These are phyloP conservation scores for Platycnemis pennipes DNA, from an alignment of 2,888 invertebrate genomes.

Conservation along the genomic window DNA sequence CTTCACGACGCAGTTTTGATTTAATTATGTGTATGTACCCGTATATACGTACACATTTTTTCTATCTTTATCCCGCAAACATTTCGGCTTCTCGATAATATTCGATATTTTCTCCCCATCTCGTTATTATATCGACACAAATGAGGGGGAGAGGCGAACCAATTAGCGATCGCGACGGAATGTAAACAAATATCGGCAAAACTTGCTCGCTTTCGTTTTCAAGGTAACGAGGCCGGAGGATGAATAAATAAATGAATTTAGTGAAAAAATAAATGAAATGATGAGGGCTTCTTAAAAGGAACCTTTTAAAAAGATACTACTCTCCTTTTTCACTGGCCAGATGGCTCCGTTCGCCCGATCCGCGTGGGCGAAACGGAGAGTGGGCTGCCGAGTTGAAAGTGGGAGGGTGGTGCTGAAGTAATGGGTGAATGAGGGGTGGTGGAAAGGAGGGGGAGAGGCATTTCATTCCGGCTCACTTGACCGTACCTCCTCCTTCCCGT, in stretches of 20 bases:
- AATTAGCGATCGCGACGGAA: background rate
- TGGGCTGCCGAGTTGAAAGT: background rate
- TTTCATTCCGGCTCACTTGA: background rate
- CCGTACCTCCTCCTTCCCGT: background rate
- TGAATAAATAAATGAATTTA: background rate
- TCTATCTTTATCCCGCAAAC: too few relatives aligned
- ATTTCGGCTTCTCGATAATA: too few relatives aligned
- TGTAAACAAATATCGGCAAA: background rate
- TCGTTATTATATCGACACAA: too few relatives aligned
- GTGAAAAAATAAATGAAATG: background rate
- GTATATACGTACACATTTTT: too few relatives aligned
- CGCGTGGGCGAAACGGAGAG: slow-evolving; percentile 37
- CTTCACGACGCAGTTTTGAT: background rate
- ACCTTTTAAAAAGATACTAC: slow-evolving; percentile 31
- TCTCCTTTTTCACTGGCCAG: slow-evolving; percentile 29
- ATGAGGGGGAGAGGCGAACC: background rate
- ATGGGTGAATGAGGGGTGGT: background rate
- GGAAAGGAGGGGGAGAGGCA: background rate
- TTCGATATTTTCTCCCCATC: too few relatives aligned
- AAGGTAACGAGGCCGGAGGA: background rate
- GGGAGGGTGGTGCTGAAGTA: background rate
- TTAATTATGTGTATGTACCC: too few relatives aligned
- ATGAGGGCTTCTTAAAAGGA: background rate
- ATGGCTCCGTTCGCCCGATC: background rate
- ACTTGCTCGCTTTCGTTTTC: background rate